Evolutionary conservation across 2,797 vertebrate species (phyloP), one percentile per base, ranked within the genome.

Genomic region (Sciaenops ocellatus): DNA sequence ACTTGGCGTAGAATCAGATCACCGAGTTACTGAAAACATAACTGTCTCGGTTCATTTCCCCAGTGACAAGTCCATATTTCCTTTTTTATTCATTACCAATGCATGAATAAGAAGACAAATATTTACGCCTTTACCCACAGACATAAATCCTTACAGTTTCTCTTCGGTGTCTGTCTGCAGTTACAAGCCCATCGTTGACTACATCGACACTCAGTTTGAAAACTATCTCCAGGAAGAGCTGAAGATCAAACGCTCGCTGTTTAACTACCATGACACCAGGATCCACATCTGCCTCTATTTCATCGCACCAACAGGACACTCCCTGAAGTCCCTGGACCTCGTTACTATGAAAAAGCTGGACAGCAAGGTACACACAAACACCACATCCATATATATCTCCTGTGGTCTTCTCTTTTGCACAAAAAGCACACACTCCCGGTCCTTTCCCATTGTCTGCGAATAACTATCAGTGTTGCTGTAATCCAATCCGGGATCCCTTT

Each of bases 291-390:
- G 98, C 90, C 96, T 99, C 24, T 99, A 99, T 88, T 99, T 99
- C 94, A 99, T 99, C 78, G 96, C 98, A 0, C 98, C 98, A 3
- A 99, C 98, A 0, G 98, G 98, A 8, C 98, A 99, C 85, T 99
- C 98, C 0, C 96, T 99, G 72, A 99, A 99, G 90, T 99, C 98
- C 54, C 82, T 99, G 92, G 98, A 99, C 83, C 94, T 99, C 51
- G 98, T 99, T 78, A 99, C 98, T 0, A 99, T 99, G 98, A 99
- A 99, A 89, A 99, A 99, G 79, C 92, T 99, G 82, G 98, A 99
- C 78, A 99, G 98, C 94, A 99, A 99, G 97, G 98, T 99, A 77
- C 44, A 68, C 50, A 41, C 46, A 64, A 7, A 55, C 55, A 60
- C 50, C 50, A 57, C 65, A 78, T 18, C 0, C n/a, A 44, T 38